phyloP scores from a whole-genome alignment of 1,140 invertebrate species.

The Cherax quadricarinatus region DNA sequence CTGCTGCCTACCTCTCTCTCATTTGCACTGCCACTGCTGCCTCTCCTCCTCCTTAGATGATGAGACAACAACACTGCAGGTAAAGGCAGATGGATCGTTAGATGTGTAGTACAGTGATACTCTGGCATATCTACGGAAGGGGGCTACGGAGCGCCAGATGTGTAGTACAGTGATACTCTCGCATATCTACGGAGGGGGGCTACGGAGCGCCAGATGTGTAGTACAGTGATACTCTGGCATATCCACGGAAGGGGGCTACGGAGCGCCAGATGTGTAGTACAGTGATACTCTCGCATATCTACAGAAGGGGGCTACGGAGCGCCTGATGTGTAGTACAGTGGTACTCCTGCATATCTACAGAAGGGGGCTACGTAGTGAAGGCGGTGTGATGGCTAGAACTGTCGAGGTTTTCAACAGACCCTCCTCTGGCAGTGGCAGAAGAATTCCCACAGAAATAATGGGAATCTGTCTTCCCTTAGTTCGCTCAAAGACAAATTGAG shows the following conservation, averaged over 20 bases:
- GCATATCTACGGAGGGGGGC: neutral
- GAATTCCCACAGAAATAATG: neutral
- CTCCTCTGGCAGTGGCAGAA: neutral
- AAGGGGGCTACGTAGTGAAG: neutral
- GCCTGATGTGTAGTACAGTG: neutral
- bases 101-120: neutral
- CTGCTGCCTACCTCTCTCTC: neutral
- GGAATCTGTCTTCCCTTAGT: neutral
- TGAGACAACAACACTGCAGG: neutral
- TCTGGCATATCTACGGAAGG: neutral
- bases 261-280: neutral
- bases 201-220: neutral
- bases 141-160: neutral
- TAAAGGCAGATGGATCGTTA: neutral
- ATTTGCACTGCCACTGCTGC: neutral
- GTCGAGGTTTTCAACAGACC: neutral
- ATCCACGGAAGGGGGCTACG: neutral
- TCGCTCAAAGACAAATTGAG: neutral
- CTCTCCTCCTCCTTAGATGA: slow-evolving; percentile 44
- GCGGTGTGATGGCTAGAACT: neutral
- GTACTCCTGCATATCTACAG: neutral
- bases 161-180: neutral
- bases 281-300: neutral
- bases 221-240: neutral
- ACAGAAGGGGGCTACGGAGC: neutral